Percentiles rank a stretch among this genome's conserved stretches.
phyloP scores from a whole-genome alignment of 1,140 invertebrate species.

The Papilio machaon region DNA sequence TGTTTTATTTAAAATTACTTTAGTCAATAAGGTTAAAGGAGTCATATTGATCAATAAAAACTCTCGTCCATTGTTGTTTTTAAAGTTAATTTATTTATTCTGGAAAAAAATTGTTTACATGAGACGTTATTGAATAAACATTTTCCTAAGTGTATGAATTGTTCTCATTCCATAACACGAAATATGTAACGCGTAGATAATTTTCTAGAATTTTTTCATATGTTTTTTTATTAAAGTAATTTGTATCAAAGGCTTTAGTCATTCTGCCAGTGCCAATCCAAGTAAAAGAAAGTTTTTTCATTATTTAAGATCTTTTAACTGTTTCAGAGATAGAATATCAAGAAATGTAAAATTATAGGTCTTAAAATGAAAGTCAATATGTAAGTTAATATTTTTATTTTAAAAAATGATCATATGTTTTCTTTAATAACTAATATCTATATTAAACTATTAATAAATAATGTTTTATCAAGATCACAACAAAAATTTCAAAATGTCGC shows the following conservation, averaged over 20 bases:
- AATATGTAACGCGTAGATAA: conserved; percentile 3
- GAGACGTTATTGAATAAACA: background rate
- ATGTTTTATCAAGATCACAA: background rate
- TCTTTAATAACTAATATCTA: background rate
- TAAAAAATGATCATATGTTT: background rate
- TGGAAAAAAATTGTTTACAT: conserved; percentile 19
- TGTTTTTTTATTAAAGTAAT: background rate
- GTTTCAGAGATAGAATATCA: no score
- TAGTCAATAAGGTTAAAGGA: background rate
- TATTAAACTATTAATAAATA: background rate
- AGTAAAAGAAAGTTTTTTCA: background rate
- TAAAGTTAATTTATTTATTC: conserved; percentile 19
- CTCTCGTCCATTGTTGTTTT: background rate
- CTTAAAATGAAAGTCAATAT: background rate
- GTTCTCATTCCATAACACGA: conserved; percentile 5
- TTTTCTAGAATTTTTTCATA: background rate
- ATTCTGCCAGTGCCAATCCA: background rate
- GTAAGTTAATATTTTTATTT: background rate
- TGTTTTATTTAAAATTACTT: background rate
- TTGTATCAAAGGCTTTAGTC: background rate
- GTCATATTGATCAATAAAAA: conserved; percentile 22
- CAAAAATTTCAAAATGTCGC: conserved; percentile 11
- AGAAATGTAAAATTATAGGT: background rate
- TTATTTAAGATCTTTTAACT: no score
- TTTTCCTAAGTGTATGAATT: background rate